Conservation (phyloP, 2,888 invertebrate species). For the Apoda limacodes region DNA sequence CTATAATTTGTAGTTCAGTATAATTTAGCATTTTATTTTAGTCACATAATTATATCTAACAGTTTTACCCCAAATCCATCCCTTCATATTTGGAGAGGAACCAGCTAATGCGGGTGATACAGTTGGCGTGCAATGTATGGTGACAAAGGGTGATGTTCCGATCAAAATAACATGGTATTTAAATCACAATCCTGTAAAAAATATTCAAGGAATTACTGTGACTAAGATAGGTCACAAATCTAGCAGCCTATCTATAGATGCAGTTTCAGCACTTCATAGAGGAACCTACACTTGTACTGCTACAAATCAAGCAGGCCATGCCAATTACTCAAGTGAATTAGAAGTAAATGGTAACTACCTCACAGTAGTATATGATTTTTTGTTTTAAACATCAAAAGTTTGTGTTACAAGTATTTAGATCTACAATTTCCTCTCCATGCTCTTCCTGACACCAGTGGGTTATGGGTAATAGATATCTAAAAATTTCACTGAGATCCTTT, state of each 20-base stretch:
- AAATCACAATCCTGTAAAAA: conserved; percentile 71
- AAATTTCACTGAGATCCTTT: neutral
- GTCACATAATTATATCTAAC: conserved; percentile 23
- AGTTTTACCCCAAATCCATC: conserved; percentile 83
- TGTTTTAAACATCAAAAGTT: conserved; percentile 15
- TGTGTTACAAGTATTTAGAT: no score
- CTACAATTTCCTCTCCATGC: conserved; percentile 11
- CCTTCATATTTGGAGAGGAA: conserved; percentile 82
- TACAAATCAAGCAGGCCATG: conserved; percentile 75
- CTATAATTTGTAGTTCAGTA: conserved; percentile 23
- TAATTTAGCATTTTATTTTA: conserved; percentile 19
- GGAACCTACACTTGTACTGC: conserved; percentile 82
- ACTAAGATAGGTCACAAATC: conserved; percentile 72
- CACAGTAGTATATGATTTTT: no score
- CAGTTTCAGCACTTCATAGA: conserved; percentile 78
- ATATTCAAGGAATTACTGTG: conserved; percentile 66
- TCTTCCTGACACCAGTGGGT: conserved; percentile 4
- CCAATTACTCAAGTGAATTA: conserved; percentile 74
- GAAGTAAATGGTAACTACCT: conserved; percentile 76
- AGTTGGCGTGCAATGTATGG: conserved; percentile 80
- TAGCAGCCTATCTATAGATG: conserved; percentile 79
- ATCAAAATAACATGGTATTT: conserved; percentile 81
- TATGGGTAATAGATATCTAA: neutral
- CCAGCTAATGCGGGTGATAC: conserved; percentile 82
- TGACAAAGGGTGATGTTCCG: conserved; percentile 84